Base-by-base conservation (phyloP, 2,888 invertebrate genomes). In the Drosophila eohydei region DNA sequence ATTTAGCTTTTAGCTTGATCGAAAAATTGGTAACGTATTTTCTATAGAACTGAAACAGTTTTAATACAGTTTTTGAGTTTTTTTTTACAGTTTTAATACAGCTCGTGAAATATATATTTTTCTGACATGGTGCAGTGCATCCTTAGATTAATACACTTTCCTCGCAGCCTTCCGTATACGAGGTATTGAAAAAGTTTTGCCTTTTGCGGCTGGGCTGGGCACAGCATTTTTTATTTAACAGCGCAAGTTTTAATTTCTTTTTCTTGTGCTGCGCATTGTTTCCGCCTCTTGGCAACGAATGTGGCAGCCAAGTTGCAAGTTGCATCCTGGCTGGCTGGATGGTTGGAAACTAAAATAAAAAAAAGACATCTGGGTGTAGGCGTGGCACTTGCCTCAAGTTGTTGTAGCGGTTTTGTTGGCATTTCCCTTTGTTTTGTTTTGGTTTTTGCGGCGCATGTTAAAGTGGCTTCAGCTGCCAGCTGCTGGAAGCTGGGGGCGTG, bases 161-260 rank as follows among this genome's bases (percentile, higher is more conserved):
- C 21, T 12, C 38, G 34, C 14, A 52, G n/a, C 48, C 41, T 55
- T 60, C 30, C n/a, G 76, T 66, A 57, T 66, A 48, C 77, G 74
- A 41, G 77, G 77, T 77, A 77, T 70, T 70, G 57, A 40, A 71
- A 74, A 77, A 77, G 74, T 77, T 77, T 70, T 63, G 58, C 60
- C 76, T 76, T 63, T 63, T 70, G 77, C 63, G 56, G 54, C 62
- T 16, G 21, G 52, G 26, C 52, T 14, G 48, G 43, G n/a, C 21
- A 56, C 32, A 74, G 16, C 1, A 54, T 71, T 78, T 79, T 83
- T 83, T 85, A 83, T 81, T 85, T 81, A 83, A 80, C 80, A 70
- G 69, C 69, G 38, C 76, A 85, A 84, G 86, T 86, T 84, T 84
- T 84, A 83, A 84, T 84, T 83, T 83, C 71, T 80, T 80, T 82